Evolutionary conservation across 2,888 invertebrate genomes (phyloP), one percentile per base, ranked within the genome.

Genomic region (Lysandra coridon): DNA sequence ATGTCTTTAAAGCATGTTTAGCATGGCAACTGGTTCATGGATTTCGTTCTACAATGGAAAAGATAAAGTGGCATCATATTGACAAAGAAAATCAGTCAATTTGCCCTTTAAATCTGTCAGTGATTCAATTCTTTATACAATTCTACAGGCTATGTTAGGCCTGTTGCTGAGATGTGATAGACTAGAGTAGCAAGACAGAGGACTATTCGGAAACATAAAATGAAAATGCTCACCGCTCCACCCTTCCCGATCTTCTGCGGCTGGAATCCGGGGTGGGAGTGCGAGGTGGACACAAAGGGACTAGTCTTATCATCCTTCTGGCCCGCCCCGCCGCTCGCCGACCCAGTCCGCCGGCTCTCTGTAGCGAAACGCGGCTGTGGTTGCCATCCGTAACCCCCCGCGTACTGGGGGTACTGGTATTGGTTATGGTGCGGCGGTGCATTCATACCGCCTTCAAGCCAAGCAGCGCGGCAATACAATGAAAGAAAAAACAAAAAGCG

Each of bases 181-280:
- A 23, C 23, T 23, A 23, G 23, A 23, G 23, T 23, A 23, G 23
- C 23, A 23, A 23, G 23, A 23, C 23, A 23, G 23, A 23, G 23
- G 0, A 23, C 23, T 23, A 23, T 23, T 23, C 23, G 23, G 23
- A 23, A 23, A 23, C 23, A 23, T 23, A 23, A 23, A 23, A 23
- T 23, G 23, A 23, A 23, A 53, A 78, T 73, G 92, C 95, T 94
- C 85, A 96, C 96, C 87, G 91, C 93, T 80, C 93, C 89, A 79
- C 95, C 92, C 89, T 98, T 98, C 78, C 98, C 98, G 83, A 98
- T 96, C 95, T 98, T 99, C 90, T 98, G 98, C 14, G 99, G 99
- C 83, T 97, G 97, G 92, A 99, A 99, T 80, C 97, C 97, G 64
- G 98, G 97, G 94, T 99, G 98, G 73, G 98, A 98, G 95, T 98